These are phyloP conservation scores for Melanotaenia duboulayi DNA, from an alignment of 2,113 vertebrate species.

Conservation along the genomic window DNA sequence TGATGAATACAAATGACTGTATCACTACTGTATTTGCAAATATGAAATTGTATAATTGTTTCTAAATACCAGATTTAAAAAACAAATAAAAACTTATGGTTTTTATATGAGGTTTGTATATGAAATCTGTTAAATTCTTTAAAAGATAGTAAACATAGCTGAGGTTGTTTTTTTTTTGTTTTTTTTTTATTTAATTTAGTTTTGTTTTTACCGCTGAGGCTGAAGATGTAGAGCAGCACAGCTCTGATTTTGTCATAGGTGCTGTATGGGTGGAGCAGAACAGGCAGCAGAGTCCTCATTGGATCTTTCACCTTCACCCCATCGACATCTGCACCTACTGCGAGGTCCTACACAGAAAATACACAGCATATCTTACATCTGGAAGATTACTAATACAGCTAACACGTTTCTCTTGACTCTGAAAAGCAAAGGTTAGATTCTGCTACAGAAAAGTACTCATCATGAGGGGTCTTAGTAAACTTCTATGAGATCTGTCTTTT, in stretches of 20 bases:
- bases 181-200: too few species aligned
- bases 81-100: too few species aligned
- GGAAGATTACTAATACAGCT: neutral
- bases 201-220: conserved; percentile 86
- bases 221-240: conserved; percentile 97
- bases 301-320: conserved; percentile 93
- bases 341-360: conserved; percentile 87
- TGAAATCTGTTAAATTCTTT: too few species aligned
- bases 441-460: neutral
- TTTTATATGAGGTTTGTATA: too few species aligned
- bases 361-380: neutral
- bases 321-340: conserved; percentile 92
- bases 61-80: too few species aligned
- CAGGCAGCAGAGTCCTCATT: conserved; percentile 95
- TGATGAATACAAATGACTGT: too few species aligned
- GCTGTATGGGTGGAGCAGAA: conserved; percentile 88
- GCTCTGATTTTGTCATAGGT: conserved; percentile 94
- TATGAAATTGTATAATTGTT: too few species aligned
- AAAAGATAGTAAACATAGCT: neutral
- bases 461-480: neutral
- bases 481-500: neutral
- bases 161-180: neutral
- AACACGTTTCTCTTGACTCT: neutral
- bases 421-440: neutral
- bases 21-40: too few species aligned